These are phyloP conservation scores for Drosophila ogumai DNA, from an alignment of 1,140 invertebrate genomes.

Conservation along the genomic window DNA sequence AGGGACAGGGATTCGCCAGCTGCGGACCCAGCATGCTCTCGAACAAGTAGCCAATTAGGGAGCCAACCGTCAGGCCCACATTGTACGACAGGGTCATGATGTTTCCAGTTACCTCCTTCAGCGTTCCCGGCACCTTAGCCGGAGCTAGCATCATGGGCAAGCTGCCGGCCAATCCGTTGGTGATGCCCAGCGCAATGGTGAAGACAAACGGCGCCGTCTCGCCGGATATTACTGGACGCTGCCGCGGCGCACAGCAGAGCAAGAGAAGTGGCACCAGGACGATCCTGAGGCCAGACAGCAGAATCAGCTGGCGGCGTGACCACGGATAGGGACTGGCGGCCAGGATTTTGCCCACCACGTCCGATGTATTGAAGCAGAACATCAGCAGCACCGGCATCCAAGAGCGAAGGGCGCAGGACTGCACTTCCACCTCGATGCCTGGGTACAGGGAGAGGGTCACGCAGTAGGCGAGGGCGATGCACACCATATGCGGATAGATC, in stretches of 20 bases:
- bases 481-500: constrained; percentile 95
- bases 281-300: constrained; percentile 89
- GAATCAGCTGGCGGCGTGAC: constrained; percentile 90
- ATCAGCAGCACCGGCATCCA: constrained; percentile 97
- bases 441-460: constrained; percentile 95
- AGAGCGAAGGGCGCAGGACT: constrained; percentile 91
- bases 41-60: constrained; percentile 92
- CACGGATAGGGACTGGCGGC: constrained; percentile 92
- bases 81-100: constrained; percentile 97
- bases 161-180: constrained; percentile 94
- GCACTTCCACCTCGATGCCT: constrained; percentile 94
- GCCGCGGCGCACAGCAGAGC: constrained; percentile 91
- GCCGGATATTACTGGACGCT: constrained; percentile 89
- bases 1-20: constrained; percentile 84
- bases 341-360: constrained; percentile 94
- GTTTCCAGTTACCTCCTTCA: constrained; percentile 93
- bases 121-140: constrained; percentile 91
- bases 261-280: constrained; percentile 92
- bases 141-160: constrained; percentile 96
- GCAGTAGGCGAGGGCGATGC: constrained; percentile 94
- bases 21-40: constrained; percentile 90
- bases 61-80: constrained; percentile 92
- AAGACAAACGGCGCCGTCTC: constrained; percentile 88
- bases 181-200: constrained; percentile 91
- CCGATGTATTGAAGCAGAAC: constrained; percentile 94